phyloP scores from a whole-genome alignment of 2,888 invertebrate species.

The Sepioteuthis lessoniana region DNA sequence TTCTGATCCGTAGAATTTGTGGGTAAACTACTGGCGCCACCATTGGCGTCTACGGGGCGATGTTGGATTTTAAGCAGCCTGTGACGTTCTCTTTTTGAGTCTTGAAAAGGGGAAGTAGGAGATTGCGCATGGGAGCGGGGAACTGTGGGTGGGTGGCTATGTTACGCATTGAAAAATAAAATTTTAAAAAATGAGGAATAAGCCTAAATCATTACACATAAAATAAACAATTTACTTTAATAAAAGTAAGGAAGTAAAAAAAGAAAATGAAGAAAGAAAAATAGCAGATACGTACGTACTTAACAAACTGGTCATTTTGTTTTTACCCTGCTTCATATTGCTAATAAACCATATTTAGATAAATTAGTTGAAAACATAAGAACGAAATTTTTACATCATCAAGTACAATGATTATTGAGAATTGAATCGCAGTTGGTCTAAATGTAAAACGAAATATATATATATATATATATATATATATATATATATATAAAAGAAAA shows the following conservation, averaged over 20 bases:
- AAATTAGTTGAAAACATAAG: no score
- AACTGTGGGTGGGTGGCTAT: neutral
- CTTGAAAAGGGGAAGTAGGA: neutral
- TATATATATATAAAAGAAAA: no score
- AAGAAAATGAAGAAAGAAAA: no score
- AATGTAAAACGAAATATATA: no score
- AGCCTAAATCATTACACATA: neutral
- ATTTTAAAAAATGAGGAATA: neutral
- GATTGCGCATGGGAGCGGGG: neutral
- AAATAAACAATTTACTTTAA: neutral
- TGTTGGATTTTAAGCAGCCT: neutral
- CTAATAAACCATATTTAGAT: no score
- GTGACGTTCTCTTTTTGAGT: conserved; percentile 16
- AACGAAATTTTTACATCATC: no score
- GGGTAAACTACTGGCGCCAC: conserved; percentile 20
- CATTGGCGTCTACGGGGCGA: conserved; percentile 33
- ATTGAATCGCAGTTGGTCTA: no score
- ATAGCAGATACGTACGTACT: neutral
- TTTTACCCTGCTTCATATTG: neutral
- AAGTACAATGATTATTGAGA: no score
- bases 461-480: no score
- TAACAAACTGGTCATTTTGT: neutral
- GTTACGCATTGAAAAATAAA: neutral
- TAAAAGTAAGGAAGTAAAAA: no score
- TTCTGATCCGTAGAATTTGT: conserved; percentile 33